These are phyloP conservation scores for Peromyscus nudipes DNA, from an alignment of 2,797 vertebrate genomes.

Conservation along the genomic window DNA sequence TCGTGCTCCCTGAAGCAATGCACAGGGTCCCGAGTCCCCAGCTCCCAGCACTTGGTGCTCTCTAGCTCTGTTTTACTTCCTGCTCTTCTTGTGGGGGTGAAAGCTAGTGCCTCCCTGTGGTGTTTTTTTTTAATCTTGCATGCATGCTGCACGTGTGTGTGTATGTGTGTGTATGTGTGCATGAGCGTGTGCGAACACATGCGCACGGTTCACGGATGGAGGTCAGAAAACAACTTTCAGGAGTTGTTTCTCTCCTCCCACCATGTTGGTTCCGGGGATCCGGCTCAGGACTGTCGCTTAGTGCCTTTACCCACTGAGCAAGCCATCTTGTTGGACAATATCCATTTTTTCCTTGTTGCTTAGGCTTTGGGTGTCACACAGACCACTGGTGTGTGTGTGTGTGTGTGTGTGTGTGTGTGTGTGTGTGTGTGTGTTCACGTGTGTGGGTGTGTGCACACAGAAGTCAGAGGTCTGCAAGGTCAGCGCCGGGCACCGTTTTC, in stretches of 20 bases:
- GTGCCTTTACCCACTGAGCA: not conserved
- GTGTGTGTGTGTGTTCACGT: not conserved
- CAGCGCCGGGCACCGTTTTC: not conserved
- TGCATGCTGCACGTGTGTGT: not conserved
- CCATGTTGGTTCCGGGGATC: not conserved
- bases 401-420: too few species aligned
- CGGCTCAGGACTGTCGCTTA: not conserved
- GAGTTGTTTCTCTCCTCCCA: not conserved
- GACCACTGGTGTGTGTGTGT: not conserved
- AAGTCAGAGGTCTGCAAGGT: not conserved
- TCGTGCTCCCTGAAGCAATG: not conserved
- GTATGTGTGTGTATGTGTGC: too few species aligned
- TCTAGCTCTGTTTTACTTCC: not conserved
- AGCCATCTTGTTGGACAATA: not conserved
- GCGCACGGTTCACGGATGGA: not conserved
- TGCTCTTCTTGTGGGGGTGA: not conserved
- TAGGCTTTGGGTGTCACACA: not conserved
- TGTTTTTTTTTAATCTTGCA: not conserved
- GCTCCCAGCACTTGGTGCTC: too few species aligned
- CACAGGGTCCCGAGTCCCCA: not conserved
- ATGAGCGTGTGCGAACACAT: too few species aligned
- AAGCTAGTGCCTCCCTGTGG: too few species aligned
- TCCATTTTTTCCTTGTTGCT: not conserved
- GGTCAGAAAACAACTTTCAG: not conserved
- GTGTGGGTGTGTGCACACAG: not conserved